Evolutionary conservation across 2,888 invertebrate genomes (phyloP).

Genomic region (Pterostichus madidus): DNA sequence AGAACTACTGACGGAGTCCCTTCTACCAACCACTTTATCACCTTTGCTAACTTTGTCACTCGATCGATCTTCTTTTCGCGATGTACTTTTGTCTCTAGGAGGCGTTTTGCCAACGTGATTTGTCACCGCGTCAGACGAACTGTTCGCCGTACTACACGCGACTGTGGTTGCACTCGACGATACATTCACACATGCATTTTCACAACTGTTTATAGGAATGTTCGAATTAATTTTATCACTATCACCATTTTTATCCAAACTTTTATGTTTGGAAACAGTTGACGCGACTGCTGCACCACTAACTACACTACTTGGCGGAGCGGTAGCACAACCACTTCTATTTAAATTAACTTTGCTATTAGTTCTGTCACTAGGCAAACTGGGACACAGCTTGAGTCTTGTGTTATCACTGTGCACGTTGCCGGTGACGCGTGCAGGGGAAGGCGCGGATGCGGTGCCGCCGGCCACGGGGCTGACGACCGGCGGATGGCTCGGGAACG

Average conservation of each 20-base stretch:
- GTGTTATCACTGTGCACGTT: constrained; percentile 71
- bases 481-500: constrained; percentile 89
- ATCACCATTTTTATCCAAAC: constrained; percentile 68
- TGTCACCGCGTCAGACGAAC: constrained; percentile 60
- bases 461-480: constrained; percentile 74
- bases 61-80: constrained; percentile 63
- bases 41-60: constrained; percentile 71
- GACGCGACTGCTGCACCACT: constrained; percentile 60
- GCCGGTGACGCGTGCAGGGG: constrained; percentile 68
- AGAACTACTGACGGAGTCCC: constrained; percentile 70
- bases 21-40: constrained; percentile 72
- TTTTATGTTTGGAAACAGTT: constrained; percentile 61
- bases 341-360: constrained; percentile 75
- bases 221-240: constrained; percentile 67
- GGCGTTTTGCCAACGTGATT: constrained; percentile 69
- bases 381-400: constrained; percentile 75
- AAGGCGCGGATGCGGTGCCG: constrained; percentile 70
- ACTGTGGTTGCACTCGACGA: constrained; percentile 73
- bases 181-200: constrained; percentile 68
- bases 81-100: constrained; percentile 70
- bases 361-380: constrained; percentile 74
- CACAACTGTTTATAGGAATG: constrained; percentile 70
- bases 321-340: constrained; percentile 71
- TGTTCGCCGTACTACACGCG: constrained; percentile 70
- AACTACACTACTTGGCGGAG: constrained; percentile 52